These are phyloP conservation scores for Cheilinus undulatus DNA, from an alignment of 2,113 vertebrate species.

Conservation along the genomic window DNA sequence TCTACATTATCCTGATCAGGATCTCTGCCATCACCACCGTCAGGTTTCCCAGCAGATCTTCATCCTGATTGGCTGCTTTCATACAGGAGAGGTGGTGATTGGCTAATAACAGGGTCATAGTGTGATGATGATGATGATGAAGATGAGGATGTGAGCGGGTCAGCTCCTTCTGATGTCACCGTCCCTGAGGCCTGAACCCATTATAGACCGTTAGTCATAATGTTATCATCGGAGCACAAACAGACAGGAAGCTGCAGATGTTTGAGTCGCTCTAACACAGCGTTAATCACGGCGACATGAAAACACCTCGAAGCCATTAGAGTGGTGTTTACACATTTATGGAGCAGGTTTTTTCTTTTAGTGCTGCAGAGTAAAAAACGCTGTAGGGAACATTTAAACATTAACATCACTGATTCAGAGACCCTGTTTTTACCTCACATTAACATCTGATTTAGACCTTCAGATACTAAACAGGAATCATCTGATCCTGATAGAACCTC, in stretches of 20 bases:
- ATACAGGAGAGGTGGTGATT: constrained; percentile 29
- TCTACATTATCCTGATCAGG: no score
- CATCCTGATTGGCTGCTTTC: no score
- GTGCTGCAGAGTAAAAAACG: neutral
- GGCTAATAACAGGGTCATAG: constrained; percentile 50
- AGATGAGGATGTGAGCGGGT: constrained; percentile 29
- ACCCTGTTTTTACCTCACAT: no score
- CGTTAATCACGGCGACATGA: neutral
- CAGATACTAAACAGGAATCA: no score
- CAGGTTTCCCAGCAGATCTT: no score
- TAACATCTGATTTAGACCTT: no score
- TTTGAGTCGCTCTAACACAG: neutral
- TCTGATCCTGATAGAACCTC: no score
- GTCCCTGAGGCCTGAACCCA: constrained; percentile 38
- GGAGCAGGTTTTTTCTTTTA: neutral
- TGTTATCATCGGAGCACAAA: constrained; percentile 16
- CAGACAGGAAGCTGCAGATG: neutral
- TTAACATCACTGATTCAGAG: no score
- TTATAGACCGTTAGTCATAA: constrained; percentile 41
- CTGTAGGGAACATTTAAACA: neutral
- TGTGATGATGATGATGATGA: constrained; percentile 6
- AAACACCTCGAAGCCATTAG: neutral
- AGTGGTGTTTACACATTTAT: neutral
- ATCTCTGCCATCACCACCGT: no score
- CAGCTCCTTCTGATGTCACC: constrained; percentile 36